These are phyloP conservation scores for Macrotrachela quadricornifera DNA, from an alignment of 1,140 invertebrate genomes.

Conservation along the genomic window DNA sequence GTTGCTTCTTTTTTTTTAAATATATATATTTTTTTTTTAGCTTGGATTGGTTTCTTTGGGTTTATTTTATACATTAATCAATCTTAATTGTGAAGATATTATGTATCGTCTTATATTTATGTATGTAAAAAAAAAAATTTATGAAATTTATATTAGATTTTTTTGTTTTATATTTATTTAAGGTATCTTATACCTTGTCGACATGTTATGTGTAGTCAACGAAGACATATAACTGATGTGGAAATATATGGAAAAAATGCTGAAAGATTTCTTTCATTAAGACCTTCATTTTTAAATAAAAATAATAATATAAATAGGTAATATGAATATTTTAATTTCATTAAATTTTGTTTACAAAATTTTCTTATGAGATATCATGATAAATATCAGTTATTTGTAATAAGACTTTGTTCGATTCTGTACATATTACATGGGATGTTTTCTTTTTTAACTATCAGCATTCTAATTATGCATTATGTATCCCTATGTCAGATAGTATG, in stretches of 20 bases:
- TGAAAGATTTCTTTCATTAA: conserved; percentile 1
- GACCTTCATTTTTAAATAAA: conserved; percentile 1
- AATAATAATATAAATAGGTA: background rate
- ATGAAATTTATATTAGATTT: background rate
- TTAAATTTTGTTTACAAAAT: too few species aligned
- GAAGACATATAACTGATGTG: background rate
- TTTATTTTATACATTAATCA: conserved; percentile 66
- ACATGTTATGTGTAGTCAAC: conserved; percentile 8
- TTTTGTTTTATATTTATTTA: background rate
- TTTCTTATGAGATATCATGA: too few species aligned
- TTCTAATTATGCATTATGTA: too few species aligned
- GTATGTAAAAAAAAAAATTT: too few species aligned
- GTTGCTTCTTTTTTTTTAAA: background rate
- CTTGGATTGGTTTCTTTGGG: conserved; percentile 68
- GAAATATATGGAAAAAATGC: conserved; percentile 3
- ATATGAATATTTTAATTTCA: too few species aligned
- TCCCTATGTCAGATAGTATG: too few species aligned
- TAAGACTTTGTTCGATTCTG: too few species aligned
- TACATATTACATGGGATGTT: too few species aligned
- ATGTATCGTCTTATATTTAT: conserved; percentile 72
- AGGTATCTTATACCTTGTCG: conserved; percentile 4
- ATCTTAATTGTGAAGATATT: conserved; percentile 86
- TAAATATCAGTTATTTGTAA: too few species aligned
- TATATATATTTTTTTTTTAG: conserved; percentile 32
- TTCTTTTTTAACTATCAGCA: too few species aligned